Evolutionary conservation across 2,113 vertebrate genomes (phyloP).

Genomic region (Campylomormyrus tamandua): DNA sequence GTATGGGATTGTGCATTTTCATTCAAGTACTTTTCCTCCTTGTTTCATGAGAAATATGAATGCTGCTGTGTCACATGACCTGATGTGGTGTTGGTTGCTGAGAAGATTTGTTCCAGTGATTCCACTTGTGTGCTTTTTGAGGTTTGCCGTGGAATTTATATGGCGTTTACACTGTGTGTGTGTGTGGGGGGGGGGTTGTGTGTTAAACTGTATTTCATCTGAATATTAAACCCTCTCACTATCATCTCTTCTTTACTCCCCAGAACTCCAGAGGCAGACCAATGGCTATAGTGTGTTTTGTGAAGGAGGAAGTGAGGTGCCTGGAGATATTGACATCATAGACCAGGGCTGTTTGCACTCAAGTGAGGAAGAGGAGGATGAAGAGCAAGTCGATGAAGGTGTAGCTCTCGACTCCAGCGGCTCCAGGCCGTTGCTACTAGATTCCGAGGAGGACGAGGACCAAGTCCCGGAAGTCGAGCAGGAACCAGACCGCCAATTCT

Average conservation of each 20-base stretch:
- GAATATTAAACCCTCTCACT: neutral
- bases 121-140: neutral
- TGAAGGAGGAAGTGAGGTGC: constrained; percentile 38
- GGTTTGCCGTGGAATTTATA: neutral
- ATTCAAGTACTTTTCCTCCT: neutral
- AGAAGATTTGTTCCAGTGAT: neutral
- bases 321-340: constrained; percentile 14
- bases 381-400: constrained; percentile 43
- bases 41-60: neutral
- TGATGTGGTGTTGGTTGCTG: neutral
- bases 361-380: constrained; percentile 73
- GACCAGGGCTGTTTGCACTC: constrained; percentile 75
- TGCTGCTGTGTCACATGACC: neutral
- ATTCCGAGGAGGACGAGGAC: constrained; percentile 85
- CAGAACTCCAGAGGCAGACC: constrained; percentile 48
- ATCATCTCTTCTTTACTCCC: constrained; percentile 31
- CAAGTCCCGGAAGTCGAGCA: constrained; percentile 25
- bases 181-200: neutral
- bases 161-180: neutral
- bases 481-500: constrained; percentile 29
- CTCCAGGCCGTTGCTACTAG: constrained; percentile 81
- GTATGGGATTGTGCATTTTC: neutral
- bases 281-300: constrained; percentile 51
- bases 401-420: constrained; percentile 77
- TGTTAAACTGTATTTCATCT: neutral